Evolutionary conservation across 2,113 vertebrate genomes (phyloP).

Genomic region (Pterocles burchelli): DNA sequence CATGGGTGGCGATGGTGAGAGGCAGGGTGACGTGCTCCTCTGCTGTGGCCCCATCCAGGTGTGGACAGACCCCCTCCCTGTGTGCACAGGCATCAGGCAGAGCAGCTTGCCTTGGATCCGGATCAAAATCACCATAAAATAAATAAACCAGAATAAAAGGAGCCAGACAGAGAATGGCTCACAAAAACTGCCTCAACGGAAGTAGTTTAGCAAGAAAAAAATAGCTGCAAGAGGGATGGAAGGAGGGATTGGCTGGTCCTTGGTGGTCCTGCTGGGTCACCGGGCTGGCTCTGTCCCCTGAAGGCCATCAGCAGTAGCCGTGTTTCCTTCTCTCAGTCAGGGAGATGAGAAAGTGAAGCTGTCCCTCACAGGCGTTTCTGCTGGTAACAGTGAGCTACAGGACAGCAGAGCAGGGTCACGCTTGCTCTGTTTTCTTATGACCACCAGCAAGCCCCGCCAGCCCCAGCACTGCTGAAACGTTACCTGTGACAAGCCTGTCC

Average conservation of each 20-base stretch:
- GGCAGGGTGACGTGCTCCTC: neutral
- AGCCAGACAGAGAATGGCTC: neutral
- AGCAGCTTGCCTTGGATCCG: neutral
- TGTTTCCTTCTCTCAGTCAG: neutral
- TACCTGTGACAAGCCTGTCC: rapidly evolving
- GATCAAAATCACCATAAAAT: neutral
- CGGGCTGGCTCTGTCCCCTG: neutral
- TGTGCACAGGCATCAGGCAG: neutral
- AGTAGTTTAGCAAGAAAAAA: neutral
- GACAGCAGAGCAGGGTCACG: rapidly evolving
- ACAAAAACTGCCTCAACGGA: neutral
- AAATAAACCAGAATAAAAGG: neutral
- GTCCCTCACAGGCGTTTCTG: neutral
- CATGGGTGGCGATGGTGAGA: neutral
- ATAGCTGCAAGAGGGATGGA: neutral
- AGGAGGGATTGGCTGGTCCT: neutral
- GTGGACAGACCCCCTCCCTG: neutral
- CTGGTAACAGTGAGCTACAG: neutral
- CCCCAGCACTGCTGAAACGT: rapidly evolving
- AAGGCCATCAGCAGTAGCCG: neutral
- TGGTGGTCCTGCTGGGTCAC: neutral
- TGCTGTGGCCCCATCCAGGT: neutral
- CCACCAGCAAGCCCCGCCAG: neutral
- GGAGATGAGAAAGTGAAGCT: neutral
- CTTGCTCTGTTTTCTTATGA: neutral